A percentile compares a stretch with the other conserved stretches of the same genome.
Evolutionary conservation across 2,888 invertebrate genomes (phyloP).

Genomic region (Cerastoderma edule): DNA sequence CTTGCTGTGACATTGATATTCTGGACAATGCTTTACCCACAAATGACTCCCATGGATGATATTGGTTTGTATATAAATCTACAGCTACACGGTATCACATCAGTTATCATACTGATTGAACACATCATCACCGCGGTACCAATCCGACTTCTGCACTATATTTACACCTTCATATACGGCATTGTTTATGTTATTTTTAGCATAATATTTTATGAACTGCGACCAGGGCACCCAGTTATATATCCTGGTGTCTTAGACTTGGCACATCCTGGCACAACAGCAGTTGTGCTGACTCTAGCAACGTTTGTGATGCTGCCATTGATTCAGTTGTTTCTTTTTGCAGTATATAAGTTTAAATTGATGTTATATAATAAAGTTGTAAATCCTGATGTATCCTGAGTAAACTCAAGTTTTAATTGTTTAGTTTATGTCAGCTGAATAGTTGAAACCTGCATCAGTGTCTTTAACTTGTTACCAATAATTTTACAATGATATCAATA

Average conservation of each 20-base stretch:
- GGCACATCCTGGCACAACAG: slow-evolving; percentile 71
- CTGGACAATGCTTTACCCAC: slow-evolving; percentile 73
- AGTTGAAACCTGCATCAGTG: too few species aligned
- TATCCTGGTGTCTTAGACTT: slow-evolving; percentile 80
- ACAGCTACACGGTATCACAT: slow-evolving; percentile 77
- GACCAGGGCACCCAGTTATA: slow-evolving; percentile 71
- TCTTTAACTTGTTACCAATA: too few species aligned
- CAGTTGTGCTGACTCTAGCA: slow-evolving; percentile 61
- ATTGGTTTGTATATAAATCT: slow-evolving; percentile 64
- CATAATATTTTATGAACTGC: slow-evolving; percentile 74
- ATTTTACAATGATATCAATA: too few species aligned
- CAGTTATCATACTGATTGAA: slow-evolving; percentile 76
- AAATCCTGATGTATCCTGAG: neutral
- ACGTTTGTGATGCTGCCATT: slow-evolving; percentile 69
- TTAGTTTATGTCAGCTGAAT: too few species aligned
- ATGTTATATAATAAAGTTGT: slow-evolving; percentile 44
- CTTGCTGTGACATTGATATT: slow-evolving; percentile 78
- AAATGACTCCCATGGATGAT: slow-evolving; percentile 29
- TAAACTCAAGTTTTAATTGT: neutral
- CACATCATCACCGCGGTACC: slow-evolving; percentile 73
- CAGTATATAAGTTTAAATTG: slow-evolving; percentile 67
- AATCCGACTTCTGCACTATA: slow-evolving; percentile 72
- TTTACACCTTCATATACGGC: slow-evolving; percentile 73
- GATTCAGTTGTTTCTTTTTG: slow-evolving; percentile 69
- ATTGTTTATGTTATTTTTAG: slow-evolving; percentile 75